Evolutionary conservation across 2,888 invertebrate genomes (phyloP).

Genomic region (Pomacea canaliculata): DNA sequence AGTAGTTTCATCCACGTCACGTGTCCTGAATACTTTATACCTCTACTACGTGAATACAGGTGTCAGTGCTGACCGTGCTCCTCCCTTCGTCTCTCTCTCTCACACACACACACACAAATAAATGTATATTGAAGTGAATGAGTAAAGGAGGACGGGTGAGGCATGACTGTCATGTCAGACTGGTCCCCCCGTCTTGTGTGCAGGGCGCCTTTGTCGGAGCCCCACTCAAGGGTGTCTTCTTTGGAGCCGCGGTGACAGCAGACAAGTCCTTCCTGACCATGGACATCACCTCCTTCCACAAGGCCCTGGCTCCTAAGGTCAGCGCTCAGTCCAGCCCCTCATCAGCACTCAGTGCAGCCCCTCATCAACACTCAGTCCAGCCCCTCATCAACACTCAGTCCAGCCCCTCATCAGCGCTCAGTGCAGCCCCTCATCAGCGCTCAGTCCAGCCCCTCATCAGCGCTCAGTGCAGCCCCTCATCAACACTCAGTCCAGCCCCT

Average conservation of each 20-base stretch:
- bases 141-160: too few species aligned
- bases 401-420: not conserved
- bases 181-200: too few species aligned
- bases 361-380: too few species aligned
- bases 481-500: too few species aligned
- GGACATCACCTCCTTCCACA: slow-evolving; percentile 35
- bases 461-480: not conserved
- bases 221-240: slow-evolving; percentile 49
- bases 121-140: not conserved
- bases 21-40: too few species aligned
- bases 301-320: slow-evolving; percentile 47
- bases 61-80: too few species aligned
- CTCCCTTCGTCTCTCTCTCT: not conserved
- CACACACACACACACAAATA: not conserved
- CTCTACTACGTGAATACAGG: too few species aligned
- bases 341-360: too few species aligned
- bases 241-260: slow-evolving; percentile 48
- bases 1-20: too few species aligned
- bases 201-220: slow-evolving; percentile 15
- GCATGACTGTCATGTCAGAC: too few species aligned
- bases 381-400: too few species aligned
- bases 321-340: not conserved
- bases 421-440: too few species aligned
- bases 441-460: not conserved
- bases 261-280: slow-evolving; percentile 35